phyloP scores from a whole-genome alignment of 2,797 vertebrate genomes.

The Podarcis lilfordi region DNA sequence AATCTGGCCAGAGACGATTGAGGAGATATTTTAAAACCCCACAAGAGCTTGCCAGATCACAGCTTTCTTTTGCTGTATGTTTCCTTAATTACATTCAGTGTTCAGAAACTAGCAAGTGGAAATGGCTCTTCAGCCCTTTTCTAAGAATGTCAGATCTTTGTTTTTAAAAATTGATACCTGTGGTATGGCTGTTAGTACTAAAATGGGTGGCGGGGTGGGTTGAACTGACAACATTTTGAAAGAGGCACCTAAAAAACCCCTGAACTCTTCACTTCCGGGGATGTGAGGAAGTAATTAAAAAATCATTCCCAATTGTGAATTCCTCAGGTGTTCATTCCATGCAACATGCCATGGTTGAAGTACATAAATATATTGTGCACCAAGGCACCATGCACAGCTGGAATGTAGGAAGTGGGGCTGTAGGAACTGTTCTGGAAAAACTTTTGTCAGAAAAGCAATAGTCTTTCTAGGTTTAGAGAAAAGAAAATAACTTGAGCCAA shows the following conservation, averaged over 20 bases:
- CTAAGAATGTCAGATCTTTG: background rate
- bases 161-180: background rate
- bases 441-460: background rate
- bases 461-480: background rate
- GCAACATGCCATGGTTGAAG: background rate
- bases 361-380: background rate
- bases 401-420: no score
- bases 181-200: background rate
- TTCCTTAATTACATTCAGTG: background rate
- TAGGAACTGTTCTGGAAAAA: background rate
- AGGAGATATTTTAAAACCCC: background rate
- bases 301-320: background rate
- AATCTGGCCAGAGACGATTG: background rate
- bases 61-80: background rate
- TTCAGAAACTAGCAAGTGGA: background rate
- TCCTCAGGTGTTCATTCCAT: background rate
- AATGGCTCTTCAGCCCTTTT: background rate
- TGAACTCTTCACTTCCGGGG: background rate
- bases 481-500: background rate
- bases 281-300: no score
- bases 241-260: background rate
- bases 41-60: background rate
- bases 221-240: background rate
- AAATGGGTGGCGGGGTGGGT: no score
- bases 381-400: background rate